A percentile compares a stretch with the other conserved stretches of the same genome.
These are phyloP conservation scores for Lysandra coridon DNA, from an alignment of 2,888 invertebrate species.

Conservation along the genomic window DNA sequence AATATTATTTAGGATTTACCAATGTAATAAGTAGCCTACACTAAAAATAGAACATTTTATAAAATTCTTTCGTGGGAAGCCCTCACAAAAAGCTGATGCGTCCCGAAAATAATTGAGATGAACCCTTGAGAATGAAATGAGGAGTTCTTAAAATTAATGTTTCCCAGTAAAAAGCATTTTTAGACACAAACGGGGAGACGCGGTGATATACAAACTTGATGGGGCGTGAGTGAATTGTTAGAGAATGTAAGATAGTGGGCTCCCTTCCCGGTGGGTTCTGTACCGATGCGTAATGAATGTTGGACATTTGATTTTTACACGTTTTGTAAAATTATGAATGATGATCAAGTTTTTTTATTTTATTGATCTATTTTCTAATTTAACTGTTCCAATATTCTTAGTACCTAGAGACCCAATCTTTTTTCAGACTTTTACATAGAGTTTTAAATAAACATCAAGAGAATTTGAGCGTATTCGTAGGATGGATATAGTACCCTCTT, in stretches of 20 bases:
- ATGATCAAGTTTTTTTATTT: no score
- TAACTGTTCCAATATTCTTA: no score
- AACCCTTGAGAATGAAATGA: constrained; percentile 7
- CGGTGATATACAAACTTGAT: constrained; percentile 27
- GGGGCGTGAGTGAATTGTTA: constrained; percentile 24
- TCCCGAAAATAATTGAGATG: constrained; percentile 8
- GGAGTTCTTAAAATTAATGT: constrained; percentile 17
- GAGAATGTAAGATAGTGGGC: constrained; percentile 23
- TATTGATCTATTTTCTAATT: no score
- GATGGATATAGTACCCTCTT: no score
- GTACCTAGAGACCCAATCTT: no score
- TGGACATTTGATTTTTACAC: no score
- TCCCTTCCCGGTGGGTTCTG: background rate
- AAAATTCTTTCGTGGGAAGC: background rate
- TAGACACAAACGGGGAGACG: constrained; percentile 22
- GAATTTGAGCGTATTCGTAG: no score
- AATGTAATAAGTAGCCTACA: background rate
- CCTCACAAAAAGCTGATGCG: constrained; percentile 1
- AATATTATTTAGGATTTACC: background rate
- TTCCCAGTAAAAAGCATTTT: constrained; percentile 28
- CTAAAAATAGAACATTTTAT: background rate
- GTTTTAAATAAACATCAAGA: no score
- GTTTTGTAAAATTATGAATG: no score
- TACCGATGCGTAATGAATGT: background rate
- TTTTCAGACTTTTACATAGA: no score